A percentile compares a stretch with the other conserved stretches of the same genome.
These are phyloP conservation scores for Perca flavescens DNA, from an alignment of 2,113 vertebrate species.

Conservation along the genomic window DNA sequence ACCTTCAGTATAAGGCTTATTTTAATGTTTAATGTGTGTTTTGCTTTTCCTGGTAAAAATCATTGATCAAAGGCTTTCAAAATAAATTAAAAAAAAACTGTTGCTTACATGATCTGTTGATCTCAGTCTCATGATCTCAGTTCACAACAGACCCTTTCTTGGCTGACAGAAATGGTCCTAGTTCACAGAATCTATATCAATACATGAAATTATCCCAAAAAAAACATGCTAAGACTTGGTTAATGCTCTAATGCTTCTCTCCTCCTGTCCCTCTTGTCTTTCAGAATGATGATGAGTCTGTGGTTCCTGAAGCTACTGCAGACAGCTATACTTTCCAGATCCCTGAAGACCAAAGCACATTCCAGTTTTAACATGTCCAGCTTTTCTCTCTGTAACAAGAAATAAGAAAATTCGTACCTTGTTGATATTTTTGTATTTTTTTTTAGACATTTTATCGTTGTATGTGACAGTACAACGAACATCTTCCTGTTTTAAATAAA, in stretches of 20 bases:
- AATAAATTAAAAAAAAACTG: background rate
- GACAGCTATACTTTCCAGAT: conserved; percentile 87
- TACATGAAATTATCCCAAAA: background rate
- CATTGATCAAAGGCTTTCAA: background rate
- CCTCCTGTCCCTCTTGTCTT: conserved; percentile 22
- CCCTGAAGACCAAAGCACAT: conserved; percentile 84
- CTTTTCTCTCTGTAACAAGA: conserved; percentile 63
- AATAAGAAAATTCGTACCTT: conserved; percentile 34
- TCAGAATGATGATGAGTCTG: conserved; percentile 88
- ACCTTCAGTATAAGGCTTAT: background rate
- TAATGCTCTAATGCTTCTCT: conserved; percentile 28
- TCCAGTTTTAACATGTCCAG: conserved; percentile 85
- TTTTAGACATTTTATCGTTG: conserved; percentile 52
- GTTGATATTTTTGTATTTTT: conserved; percentile 71
- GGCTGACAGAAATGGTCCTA: background rate
- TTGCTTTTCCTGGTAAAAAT: background rate
- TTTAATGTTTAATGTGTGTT: background rate
- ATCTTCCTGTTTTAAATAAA: conserved; percentile 43
- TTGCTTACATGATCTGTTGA: background rate
- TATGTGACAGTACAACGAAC: conserved; percentile 53
- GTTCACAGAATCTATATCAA: background rate
- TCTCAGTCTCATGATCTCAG: too few species aligned
- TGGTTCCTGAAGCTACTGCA: conserved; percentile 85
- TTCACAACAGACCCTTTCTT: background rate
- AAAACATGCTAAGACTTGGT: background rate